Evolutionary conservation across 35 echinoderm and acorn worm species (phyloP), one percentile per base, ranked within the genome.

Genomic region (Lytechinus pictus): DNA sequence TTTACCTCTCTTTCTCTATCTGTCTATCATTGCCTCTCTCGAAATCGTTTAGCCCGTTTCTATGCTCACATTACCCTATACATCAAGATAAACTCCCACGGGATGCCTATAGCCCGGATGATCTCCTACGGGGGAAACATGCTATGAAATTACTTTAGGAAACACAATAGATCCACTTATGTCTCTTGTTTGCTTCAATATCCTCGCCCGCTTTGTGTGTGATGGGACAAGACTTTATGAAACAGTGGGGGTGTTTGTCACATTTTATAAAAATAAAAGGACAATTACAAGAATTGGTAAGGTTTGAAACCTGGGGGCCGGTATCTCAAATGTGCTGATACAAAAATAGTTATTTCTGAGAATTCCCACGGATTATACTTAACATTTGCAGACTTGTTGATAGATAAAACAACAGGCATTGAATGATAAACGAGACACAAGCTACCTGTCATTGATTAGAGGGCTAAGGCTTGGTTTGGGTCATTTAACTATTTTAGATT

Each of bases 141-240:
- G 92, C 53, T 93, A 24, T 93, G 53, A 93, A 93, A 54, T 93
- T 93, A 53, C 92, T 93, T 57, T 57, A 55, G 92, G 92, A 93
- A 93, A 93, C 92, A 93, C 53, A 93, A 93, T 93, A 93, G 92
- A 55, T 93, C 92, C n/a, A 24, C 54, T 57, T 11, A 93, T 93
- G 53, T 19, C 92, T 93, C 27, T 93, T 54, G 29, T 57, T 27
- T 93, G 92, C 92, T 93, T 24, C 16, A 79, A 93, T 93, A 53
- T 93, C 92, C 92, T 93, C 54, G 8, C 53, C 9, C 13, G 52
- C 14, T 55, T 10, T 54, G 27, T 53, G 53, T 93, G 92, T 53
- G 92, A 93, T 9, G 1, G n/a, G 53, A 54, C 53, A 57, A 57
- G 66, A 90, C 28, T 54, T 54, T 90, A 52, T 90, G 88, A 44